Base-by-base conservation (phyloP, 2,113 vertebrate species). In the Cryptotis parvus region DNA sequence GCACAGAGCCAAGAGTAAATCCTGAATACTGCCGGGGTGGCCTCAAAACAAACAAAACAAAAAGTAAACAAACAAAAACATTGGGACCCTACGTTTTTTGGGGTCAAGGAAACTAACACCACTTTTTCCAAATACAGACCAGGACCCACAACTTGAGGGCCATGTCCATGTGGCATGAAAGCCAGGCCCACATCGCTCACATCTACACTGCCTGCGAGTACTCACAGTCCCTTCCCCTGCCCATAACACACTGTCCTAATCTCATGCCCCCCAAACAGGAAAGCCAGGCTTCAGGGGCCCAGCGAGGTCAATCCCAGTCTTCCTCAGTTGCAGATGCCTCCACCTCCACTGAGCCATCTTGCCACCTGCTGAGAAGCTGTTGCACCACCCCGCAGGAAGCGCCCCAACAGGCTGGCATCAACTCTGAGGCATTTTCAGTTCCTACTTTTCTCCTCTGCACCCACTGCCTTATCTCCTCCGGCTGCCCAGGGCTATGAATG, bases 341-440 rank as follows among this genome's bases (percentile, higher is more conserved):
- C 77, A 49, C 89, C 73, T 24, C 76, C 16, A 15, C 66, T 29
- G 11, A 12, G 63, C 26, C 63, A 58, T 24, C 55, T 58, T 31
- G 22, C 76, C 96, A 97, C 95, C 95, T 96, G 96, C 2, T 29
- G 63, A 91, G 82, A 90, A 90, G 88, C 63, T 77, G 92, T 97
- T 96, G 95, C 95, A 95, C 96, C 96, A 97, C 80, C 80, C 91
- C 72, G 61, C 96, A 96, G 96, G 95, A 97, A 95, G 93, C 73
- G 3, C 82, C 70, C 92, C 74, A 39, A 78, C 33, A 4, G 81
- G 87, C 65, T 8, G 33, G 70, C 87, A 72, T 79, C 66, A 41
- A 88, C 85, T 82, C 94, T 41, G 68, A 65, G 84, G 83, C 68
- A 66, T 93, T 97, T 97, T 96, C 96, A 94, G 95, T 97, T 97